These are phyloP conservation scores for Sarcophaga rosellei DNA, from an alignment of 2,888 invertebrate species.

Conservation along the genomic window DNA sequence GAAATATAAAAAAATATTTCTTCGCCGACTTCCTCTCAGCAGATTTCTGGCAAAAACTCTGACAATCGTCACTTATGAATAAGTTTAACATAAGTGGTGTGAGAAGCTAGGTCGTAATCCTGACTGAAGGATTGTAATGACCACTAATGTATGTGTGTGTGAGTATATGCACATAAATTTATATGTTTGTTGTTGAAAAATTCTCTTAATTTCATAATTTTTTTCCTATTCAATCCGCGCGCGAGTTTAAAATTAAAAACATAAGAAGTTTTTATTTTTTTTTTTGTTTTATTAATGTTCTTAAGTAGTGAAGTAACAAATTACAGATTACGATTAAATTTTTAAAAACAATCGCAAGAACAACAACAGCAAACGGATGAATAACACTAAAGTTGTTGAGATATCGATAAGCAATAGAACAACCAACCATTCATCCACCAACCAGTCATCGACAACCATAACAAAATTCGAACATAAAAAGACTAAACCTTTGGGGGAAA, in stretches of 20 bases:
- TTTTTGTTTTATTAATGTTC: background rate
- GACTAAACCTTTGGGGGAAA: conserved; percentile 48
- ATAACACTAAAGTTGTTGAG: conserved; percentile 8
- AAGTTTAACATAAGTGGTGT: too few relatives aligned
- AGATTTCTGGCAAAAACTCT: too few relatives aligned
- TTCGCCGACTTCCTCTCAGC: too few relatives aligned
- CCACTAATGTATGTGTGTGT: too few relatives aligned
- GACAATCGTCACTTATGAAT: too few relatives aligned
- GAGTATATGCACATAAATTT: too few relatives aligned
- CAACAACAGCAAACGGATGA: conserved; percentile 46
- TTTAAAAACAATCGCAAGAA: conserved; percentile 16
- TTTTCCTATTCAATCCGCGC: conserved; percentile 28
- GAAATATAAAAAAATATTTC: too few relatives aligned
- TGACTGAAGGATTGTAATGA: too few relatives aligned
- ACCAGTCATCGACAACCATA: background rate
- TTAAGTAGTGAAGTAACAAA: conserved; percentile 28
- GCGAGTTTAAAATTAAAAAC: background rate
- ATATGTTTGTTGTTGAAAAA: too few relatives aligned
- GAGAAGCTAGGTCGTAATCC: too few relatives aligned
- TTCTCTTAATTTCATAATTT: background rate
- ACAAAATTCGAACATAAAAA: conserved; percentile 46
- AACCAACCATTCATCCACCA: background rate
- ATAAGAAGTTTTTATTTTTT: background rate
- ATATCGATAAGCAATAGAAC: conserved; percentile 22
- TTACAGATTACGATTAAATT: conserved; percentile 56